Evolutionary conservation across 2,797 vertebrate genomes (phyloP).

Genomic region (Botia almorhae): DNA sequence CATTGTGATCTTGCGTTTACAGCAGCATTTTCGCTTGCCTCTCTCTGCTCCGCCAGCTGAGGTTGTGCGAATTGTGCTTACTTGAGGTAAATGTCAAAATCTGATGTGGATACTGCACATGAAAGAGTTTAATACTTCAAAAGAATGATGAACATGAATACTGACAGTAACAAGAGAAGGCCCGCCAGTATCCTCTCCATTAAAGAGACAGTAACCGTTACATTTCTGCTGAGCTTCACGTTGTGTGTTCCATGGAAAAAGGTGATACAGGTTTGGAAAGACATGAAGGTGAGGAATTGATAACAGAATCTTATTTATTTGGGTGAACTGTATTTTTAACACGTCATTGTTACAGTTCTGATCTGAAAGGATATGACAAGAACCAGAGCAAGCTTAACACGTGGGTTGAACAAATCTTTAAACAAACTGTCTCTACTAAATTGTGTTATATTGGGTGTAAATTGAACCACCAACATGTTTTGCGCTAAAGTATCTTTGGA

Average conservation of each 20-base stretch:
- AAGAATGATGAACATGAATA: conserved; percentile 9
- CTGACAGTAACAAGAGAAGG: conserved; percentile 17
- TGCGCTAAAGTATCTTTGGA: background rate
- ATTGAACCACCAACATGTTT: too few relatives aligned
- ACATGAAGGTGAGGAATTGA: background rate
- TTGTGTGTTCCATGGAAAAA: background rate
- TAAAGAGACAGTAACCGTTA: background rate
- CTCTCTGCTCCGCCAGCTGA: conserved; percentile 11
- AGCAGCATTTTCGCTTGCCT: background rate
- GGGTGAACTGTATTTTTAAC: background rate
- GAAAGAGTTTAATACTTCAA: conserved; percentile 28
- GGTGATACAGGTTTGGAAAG: background rate
- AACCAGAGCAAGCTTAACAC: background rate
- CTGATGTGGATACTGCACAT: conserved; percentile 7
- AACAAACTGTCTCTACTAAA: background rate
- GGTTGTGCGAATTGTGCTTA: conserved; percentile 34
- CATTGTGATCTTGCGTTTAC: conserved; percentile 46
- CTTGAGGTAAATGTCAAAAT: conserved; percentile 1
- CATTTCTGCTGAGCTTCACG: background rate
- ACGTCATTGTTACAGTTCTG: background rate
- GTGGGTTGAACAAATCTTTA: background rate
- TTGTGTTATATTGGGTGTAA: background rate
- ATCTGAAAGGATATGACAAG: background rate
- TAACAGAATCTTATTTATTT: background rate
- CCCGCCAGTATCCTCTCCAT: background rate